These are phyloP conservation scores for Rotaria magnacalcarata DNA, from an alignment of 2,888 invertebrate species.

Conservation along the genomic window DNA sequence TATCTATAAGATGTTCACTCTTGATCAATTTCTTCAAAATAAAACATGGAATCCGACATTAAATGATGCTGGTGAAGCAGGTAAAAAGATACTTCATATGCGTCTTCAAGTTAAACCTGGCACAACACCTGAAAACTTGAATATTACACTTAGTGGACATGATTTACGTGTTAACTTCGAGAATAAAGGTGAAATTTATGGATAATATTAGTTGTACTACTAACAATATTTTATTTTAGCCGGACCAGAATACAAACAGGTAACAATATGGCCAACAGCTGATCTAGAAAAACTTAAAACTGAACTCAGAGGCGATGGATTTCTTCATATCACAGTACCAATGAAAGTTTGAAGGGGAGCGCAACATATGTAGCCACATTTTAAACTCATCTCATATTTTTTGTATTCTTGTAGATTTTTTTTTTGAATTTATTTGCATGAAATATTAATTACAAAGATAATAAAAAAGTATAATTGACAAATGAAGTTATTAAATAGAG, in stretches of 20 bases:
- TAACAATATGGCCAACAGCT: not conserved
- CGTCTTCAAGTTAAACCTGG: slow-evolving; percentile 16
- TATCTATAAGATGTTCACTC: not conserved
- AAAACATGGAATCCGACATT: slow-evolving; percentile 19
- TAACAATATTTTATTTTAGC: not conserved
- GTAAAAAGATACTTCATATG: not conserved
- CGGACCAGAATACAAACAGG: slow-evolving; percentile 1
- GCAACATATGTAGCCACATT: too few species aligned
- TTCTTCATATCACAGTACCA: not conserved
- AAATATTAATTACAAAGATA: not conserved
- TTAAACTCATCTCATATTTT: not conserved
- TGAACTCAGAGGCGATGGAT: not conserved
- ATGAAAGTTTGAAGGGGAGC: not conserved
- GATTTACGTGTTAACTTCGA: not conserved
- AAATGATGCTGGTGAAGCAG: not conserved
- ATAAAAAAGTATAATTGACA: not conserved
- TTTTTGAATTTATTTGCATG: not conserved
- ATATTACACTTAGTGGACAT: slow-evolving; percentile 11
- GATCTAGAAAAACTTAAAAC: not conserved
- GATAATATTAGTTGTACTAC: not conserved
- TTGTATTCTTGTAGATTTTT: not conserved
- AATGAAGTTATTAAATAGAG: not conserved
- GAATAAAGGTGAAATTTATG: not conserved
- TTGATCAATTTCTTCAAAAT: slow-evolving; percentile 3
- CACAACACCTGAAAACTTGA: not conserved